Evolutionary conservation across 2,888 invertebrate species (phyloP), one percentile per base, ranked within the genome.

Genomic region (Chaetogeoica ovagalla): DNA sequence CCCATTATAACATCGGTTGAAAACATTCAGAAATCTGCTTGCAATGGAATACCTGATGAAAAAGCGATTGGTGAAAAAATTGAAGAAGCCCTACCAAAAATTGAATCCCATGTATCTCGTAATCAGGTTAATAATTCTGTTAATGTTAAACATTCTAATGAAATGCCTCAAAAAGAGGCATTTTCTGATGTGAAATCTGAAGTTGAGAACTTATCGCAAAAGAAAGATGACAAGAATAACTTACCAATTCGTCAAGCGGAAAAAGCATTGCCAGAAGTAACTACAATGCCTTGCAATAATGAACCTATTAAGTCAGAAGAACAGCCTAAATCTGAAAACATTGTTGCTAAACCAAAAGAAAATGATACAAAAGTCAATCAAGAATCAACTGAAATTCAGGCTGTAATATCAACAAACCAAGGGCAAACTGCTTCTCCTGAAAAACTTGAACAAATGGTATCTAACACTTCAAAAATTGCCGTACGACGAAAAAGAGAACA

Each of bases 401-500:
- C 43, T 71, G 19, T 6, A 23, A 13, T 43, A 0, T 30, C 62
- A 55, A 52, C 48, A 68, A 60, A 62, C 17, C 68, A 77, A 70
- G 70, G 52, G 0, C 48, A 52, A 13, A 39, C 55, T 39, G 48
- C 13, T 52, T 52, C 60, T 60, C 11, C 65, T 23, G 79, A 71
- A 55, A 79, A 79, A 65, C 30, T 17, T 63, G 79, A 79, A 21
- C 77, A 70, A 52, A n/a, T 17, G 8, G 23, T 23, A 57, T 21
- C 89, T 0, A 89, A 90, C 11, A 89, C 89, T 23, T 89, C 89
- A 1, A 88, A 89, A 30, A 85, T 85, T 19, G 87, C 89, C 83
- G 87, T 88, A 81, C 89, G 89, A 84, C 86, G 90, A 83, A 88
- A 90, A 85, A 88, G 89, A 75, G 87, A 88, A 72, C 87, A 88